phyloP scores from a whole-genome alignment of 2,888 invertebrate species.

The Eutolmus rufibarbis region DNA sequence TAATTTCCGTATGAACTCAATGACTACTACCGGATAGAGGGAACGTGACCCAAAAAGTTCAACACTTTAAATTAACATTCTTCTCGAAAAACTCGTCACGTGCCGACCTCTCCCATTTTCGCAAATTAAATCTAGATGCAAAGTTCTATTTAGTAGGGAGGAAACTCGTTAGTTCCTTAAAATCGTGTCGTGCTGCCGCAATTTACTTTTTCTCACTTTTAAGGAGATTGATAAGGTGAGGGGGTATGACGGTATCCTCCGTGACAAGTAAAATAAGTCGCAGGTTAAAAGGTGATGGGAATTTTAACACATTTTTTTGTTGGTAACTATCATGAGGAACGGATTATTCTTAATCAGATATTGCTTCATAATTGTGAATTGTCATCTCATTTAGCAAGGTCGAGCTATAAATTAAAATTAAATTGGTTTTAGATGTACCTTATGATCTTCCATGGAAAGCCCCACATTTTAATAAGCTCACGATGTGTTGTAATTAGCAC shows the following conservation, averaged over 20 bases:
- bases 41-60: neutral
- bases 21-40: neutral
- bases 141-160: neutral
- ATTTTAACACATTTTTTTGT: neutral
- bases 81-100: neutral
- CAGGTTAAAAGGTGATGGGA: neutral
- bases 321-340: neutral
- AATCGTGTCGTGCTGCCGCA: neutral
- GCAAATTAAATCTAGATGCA: neutral
- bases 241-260: neutral
- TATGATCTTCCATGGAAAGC: neutral
- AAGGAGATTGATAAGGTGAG: neutral
- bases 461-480: neutral
- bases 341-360: neutral
- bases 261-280: neutral
- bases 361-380: neutral
- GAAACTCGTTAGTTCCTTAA: conserved; percentile 6
- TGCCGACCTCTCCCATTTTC: neutral
- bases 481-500: neutral
- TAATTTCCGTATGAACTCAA: neutral
- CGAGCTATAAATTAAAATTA: neutral
- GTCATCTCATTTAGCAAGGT: neutral
- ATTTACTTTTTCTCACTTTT: neutral
- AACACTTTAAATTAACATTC: neutral
- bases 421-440: neutral